Evolutionary conservation across 2,888 invertebrate genomes (phyloP).

Genomic region (Pristionchus exspectatus): DNA sequence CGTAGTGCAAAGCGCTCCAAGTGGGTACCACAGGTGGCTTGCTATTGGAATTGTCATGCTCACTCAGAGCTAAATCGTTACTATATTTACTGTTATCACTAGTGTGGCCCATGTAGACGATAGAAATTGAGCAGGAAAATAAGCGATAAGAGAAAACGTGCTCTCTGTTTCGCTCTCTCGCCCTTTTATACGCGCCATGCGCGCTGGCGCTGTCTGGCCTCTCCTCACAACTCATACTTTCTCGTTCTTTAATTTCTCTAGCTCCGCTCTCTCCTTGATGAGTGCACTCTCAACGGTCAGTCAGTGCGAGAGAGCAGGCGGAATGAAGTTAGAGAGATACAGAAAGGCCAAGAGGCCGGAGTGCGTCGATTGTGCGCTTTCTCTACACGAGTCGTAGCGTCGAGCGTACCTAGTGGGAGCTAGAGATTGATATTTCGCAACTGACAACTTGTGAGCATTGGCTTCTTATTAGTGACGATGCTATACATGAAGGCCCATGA

Average conservation of each 20-base stretch:
- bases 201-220: slow-evolving; percentile 5
- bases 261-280: background rate
- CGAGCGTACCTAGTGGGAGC: background rate
- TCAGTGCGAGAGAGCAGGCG: background rate
- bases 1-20: no score
- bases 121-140: background rate
- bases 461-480: no score
- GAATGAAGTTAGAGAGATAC: background rate
- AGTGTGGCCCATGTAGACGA: background rate
- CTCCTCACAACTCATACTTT: background rate
- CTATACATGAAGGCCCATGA: no score
- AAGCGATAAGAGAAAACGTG: background rate
- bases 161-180: background rate
- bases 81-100: no score
- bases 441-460: no score
- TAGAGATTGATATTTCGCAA: background rate
- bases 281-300: background rate
- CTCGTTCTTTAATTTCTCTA: background rate
- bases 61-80: no score
- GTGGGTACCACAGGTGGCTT: no score
- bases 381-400: background rate
- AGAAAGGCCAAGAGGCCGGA: background rate
- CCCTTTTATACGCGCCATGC: slow-evolving; percentile 5
- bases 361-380: background rate
- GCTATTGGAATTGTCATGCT: no score